These are phyloP conservation scores for Hydrotaea diabolus DNA, from an alignment of 2,888 invertebrate genomes.

Conservation along the genomic window DNA sequence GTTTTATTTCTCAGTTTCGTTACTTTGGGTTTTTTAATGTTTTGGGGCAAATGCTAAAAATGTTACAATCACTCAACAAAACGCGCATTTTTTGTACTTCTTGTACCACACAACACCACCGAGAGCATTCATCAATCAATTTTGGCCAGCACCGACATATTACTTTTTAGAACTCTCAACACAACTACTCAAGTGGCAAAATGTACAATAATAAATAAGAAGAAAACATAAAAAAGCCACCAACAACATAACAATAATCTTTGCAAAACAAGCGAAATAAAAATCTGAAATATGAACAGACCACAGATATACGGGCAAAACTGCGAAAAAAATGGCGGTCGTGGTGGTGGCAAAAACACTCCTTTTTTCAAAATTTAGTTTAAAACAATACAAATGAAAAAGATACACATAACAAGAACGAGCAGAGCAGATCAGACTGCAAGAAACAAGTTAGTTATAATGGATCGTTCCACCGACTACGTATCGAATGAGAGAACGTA, in stretches of 20 bases:
- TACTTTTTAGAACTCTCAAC: constrained; percentile 34
- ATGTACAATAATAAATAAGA: constrained; percentile 42
- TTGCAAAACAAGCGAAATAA: constrained; percentile 17
- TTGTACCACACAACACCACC: background rate
- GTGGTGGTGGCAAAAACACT: background rate
- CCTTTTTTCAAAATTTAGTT: background rate
- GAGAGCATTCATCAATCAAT: constrained; percentile 57
- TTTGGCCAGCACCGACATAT: background rate
- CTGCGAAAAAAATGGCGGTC: background rate
- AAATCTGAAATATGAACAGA: background rate
- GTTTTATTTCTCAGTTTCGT: too few species aligned
- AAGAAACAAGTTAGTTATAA: background rate
- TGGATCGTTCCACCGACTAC: background rate
- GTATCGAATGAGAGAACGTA: background rate
- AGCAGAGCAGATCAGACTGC: background rate
- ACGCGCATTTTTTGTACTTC: too few species aligned
- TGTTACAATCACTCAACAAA: background rate
- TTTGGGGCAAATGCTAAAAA: too few species aligned
- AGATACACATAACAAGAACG: too few species aligned
- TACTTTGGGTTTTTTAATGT: too few species aligned
- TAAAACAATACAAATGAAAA: too few species aligned
- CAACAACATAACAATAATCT: background rate
- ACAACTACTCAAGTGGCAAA: constrained; percentile 61
- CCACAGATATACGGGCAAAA: background rate
- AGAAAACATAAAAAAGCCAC: constrained; percentile 18